A percentile compares a stretch with the other conserved stretches of the same genome.
Conservation (phyloP, 2,113 vertebrate species). For the mouse (Mus musculus) region DNA sequence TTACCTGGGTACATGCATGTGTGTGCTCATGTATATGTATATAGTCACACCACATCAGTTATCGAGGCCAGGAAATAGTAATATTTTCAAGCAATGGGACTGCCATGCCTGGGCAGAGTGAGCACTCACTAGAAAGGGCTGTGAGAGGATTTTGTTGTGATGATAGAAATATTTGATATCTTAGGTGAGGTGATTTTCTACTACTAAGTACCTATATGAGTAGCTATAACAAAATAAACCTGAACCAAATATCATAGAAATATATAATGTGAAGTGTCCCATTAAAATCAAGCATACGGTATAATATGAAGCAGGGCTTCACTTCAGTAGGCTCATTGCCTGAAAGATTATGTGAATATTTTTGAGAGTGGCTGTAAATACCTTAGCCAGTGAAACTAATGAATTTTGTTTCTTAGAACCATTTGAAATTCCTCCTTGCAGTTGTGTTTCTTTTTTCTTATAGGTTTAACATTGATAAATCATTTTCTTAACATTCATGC, state of each 20-base stretch:
- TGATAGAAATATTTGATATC: background rate
- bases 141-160: background rate
- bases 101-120: background rate
- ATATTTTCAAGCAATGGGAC: background rate
- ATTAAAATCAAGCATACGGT: background rate
- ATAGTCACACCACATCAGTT: background rate
- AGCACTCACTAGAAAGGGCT: background rate
- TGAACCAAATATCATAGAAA: background rate
- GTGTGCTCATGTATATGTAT: background rate
- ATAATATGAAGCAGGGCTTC: background rate
- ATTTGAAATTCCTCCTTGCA: background rate
- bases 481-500: background rate
- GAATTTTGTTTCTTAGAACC: background rate
- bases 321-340: background rate
- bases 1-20: too few species aligned
- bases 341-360: background rate
- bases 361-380: background rate
- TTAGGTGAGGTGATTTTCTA: background rate
- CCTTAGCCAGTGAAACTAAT: background rate
- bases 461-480: background rate
- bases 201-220: background rate
- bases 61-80: background rate
- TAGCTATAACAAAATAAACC: too few species aligned
- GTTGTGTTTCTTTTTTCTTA: background rate
- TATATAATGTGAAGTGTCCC: background rate